A percentile compares a stretch with the other conserved stretches of the same genome.
Evolutionary conservation across 2,888 invertebrate genomes (phyloP).

Genomic region (Protonemura montana): DNA sequence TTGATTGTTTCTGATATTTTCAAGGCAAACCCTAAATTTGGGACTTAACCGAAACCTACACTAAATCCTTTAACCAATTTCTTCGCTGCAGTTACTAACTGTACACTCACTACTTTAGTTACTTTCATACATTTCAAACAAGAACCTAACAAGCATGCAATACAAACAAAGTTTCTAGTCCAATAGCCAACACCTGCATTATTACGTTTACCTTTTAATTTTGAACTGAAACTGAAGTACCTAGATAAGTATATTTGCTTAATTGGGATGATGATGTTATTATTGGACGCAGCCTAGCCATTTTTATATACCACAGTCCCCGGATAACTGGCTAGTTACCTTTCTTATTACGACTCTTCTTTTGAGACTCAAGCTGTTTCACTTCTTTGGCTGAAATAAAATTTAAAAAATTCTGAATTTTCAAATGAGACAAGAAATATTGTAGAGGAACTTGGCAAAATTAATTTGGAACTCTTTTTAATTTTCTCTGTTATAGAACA

Average conservation of each 20-base stretch:
- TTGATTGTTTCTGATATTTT: not conserved
- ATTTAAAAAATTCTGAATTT: too few species aligned
- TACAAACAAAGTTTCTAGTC: not conserved
- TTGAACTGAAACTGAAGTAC: not conserved
- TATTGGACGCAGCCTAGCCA: not conserved
- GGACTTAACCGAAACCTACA: not conserved
- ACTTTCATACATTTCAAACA: not conserved
- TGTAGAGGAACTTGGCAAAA: too few species aligned
- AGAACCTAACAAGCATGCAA: slow-evolving; percentile 5
- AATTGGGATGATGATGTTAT: not conserved
- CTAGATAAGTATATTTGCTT: not conserved
- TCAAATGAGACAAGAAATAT: too few species aligned
- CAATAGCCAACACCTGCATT: slow-evolving; percentile 18
- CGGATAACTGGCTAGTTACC: slow-evolving; percentile 18
- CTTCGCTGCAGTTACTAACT: not conserved
- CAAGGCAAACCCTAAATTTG: not conserved
- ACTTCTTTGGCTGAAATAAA: slow-evolving; percentile 40
- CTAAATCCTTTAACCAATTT: not conserved
- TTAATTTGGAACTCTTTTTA: too few species aligned
- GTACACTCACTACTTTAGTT: not conserved
- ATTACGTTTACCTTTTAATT: not conserved
- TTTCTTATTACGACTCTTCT: slow-evolving; percentile 33
- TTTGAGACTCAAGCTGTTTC: slow-evolving; percentile 25
- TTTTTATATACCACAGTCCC: slow-evolving; percentile 18
- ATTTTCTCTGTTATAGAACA: too few species aligned